A percentile compares a stretch with the other conserved stretches of the same genome.
Evolutionary conservation across 1,140 invertebrate genomes (phyloP).

Genomic region (Magallana angulata): DNA sequence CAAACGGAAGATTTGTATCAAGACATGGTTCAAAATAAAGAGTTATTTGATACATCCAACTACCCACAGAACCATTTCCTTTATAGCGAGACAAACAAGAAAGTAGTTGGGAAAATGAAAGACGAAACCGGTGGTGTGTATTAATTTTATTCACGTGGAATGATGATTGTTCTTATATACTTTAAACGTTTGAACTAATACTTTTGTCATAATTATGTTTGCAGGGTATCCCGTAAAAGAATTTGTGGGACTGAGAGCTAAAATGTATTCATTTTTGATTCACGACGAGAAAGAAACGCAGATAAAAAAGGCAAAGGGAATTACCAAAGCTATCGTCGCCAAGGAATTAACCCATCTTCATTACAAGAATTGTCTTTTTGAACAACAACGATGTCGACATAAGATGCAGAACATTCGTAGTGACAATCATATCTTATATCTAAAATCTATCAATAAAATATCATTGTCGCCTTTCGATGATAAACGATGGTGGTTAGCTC

Average conservation of each 20-base stretch:
- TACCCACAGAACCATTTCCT: conserved; percentile 64
- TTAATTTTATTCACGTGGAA: too few species aligned
- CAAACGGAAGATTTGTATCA: not conserved
- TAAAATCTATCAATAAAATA: conserved; percentile 44
- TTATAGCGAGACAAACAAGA: conserved; percentile 76
- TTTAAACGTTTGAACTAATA: not conserved
- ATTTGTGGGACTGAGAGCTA: conserved; percentile 43
- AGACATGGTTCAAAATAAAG: conserved; percentile 67
- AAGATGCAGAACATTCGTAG: conserved; percentile 27
- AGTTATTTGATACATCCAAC: conserved; percentile 63
- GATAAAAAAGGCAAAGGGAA: conserved; percentile 40
- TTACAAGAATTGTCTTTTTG: conserved; percentile 36
- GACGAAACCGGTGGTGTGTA: conserved; percentile 78
- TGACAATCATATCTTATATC: conserved; percentile 34
- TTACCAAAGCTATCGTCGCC: conserved; percentile 42
- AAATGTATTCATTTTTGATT: conserved; percentile 46
- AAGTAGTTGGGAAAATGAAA: conserved; percentile 81
- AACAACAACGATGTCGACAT: not conserved
- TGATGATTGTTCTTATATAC: too few species aligned
- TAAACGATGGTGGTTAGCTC: conserved; percentile 34
- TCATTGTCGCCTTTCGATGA: conserved; percentile 36
- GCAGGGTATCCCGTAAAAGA: not conserved
- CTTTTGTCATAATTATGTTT: not conserved
- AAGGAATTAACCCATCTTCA: not conserved
- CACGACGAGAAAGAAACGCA: conserved; percentile 1